phyloP scores from a whole-genome alignment of 35 echinoderm and acorn worm species.

The Ophiothrix spiculata region DNA sequence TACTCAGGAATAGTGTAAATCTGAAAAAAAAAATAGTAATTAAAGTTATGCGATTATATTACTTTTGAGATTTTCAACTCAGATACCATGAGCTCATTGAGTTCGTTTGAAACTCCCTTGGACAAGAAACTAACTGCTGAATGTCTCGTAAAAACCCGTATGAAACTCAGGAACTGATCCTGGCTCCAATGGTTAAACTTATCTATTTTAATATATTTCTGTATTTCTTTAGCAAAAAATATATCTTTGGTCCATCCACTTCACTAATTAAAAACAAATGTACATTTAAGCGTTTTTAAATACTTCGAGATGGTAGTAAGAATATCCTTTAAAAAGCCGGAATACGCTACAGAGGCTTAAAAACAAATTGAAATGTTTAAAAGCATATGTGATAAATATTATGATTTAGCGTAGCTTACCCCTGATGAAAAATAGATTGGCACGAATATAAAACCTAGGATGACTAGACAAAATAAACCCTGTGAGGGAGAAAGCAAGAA shows the following conservation, averaged over 20 bases:
- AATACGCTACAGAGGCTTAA: not conserved
- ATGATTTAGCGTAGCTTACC: slow-evolving; percentile 22
- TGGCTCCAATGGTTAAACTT: too few relatives aligned
- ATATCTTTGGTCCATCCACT: too few relatives aligned
- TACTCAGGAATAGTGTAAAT: slow-evolving; percentile 63
- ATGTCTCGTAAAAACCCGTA: too few relatives aligned
- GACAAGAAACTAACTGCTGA: too few relatives aligned
- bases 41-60: not conserved
- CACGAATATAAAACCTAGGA: too few relatives aligned
- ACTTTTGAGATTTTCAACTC: not conserved
- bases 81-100: not conserved
- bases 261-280: not conserved
- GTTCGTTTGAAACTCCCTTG: too few relatives aligned
- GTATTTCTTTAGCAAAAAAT: too few relatives aligned
- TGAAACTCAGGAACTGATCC: too few relatives aligned
- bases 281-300: not conserved
- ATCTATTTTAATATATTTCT: too few relatives aligned
- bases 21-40: not conserved
- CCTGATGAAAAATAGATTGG: too few relatives aligned
- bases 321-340: not conserved
- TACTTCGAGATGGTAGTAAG: not conserved
- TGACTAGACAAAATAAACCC: slow-evolving; percentile 70
- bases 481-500: slow-evolving; percentile 10
- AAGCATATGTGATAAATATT: not conserved
- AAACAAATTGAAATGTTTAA: too few relatives aligned